These are phyloP conservation scores for Troides oblongomaculatus DNA, from an alignment of 2,888 invertebrate species.

Conservation along the genomic window DNA sequence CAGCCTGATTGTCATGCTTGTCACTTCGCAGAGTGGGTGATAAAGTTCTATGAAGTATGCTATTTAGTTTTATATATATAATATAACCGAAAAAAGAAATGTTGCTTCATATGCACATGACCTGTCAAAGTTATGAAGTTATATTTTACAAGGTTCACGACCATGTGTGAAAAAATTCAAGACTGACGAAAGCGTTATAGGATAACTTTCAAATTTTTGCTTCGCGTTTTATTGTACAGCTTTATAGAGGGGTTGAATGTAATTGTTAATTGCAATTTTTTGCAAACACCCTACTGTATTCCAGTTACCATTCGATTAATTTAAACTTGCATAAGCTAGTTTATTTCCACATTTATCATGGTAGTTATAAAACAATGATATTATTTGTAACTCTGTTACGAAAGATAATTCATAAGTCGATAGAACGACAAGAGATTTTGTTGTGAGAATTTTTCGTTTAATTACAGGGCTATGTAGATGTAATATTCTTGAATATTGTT, in stretches of 20 bases:
- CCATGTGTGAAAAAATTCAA: no score
- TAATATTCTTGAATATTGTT: conserved; percentile 7
- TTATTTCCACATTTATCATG: conserved; percentile 6
- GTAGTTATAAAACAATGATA: conserved; percentile 25
- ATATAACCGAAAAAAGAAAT: no score
- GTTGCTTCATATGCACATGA: no score
- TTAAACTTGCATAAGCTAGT: conserved; percentile 18
- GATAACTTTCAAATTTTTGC: no score
- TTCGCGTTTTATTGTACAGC: no score
- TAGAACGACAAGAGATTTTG: conserved; percentile 1
- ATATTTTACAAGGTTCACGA: no score
- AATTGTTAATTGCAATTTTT: neutral
- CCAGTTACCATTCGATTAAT: conserved; percentile 28
- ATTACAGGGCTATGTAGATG: conserved; percentile 27
- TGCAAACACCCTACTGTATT: conserved; percentile 16
- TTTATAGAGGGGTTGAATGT: neutral
- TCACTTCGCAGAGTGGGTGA: no score
- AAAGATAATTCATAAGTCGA: conserved; percentile 2
- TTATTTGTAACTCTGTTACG: conserved; percentile 17
- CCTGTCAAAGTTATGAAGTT: no score
- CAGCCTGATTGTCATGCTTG: no score
- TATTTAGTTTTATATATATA: no score
- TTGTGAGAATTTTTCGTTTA: conserved; percentile 7
- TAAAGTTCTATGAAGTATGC: no score
- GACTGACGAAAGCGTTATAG: neutral